Conservation (phyloP, 37 sponge, comb jelly and placozoan species). For the Geodia barretti region DNA sequence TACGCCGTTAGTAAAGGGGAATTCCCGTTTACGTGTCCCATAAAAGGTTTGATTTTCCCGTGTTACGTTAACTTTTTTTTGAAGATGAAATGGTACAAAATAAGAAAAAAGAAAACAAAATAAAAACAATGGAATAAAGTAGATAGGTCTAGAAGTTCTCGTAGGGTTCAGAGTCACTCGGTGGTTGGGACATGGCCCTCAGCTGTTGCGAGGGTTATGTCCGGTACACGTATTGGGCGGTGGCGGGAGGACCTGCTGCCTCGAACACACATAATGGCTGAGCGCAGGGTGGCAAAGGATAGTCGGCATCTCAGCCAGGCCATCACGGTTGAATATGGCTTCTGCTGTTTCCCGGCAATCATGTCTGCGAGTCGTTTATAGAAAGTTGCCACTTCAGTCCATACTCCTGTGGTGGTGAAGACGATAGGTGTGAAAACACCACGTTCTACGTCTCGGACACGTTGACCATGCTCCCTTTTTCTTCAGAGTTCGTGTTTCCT, state of each 20-base stretch:
- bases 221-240: background rate
- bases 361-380: conserved; percentile 8
- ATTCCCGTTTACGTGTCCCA: too few species aligned
- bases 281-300: background rate
- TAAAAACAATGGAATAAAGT: too few species aligned
- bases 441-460: conserved; percentile 19
- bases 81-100: background rate
- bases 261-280: conserved; percentile 9
- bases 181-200: conserved; percentile 11
- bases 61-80: too few species aligned
- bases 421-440: conserved; percentile 31
- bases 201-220: conserved; percentile 4
- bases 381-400: conserved; percentile 17
- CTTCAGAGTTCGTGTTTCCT: background rate
- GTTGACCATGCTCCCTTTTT: conserved; percentile 9
- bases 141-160: too few species aligned
- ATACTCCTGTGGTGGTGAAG: conserved; percentile 6
- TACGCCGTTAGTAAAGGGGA: too few species aligned
- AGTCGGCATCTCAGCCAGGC: conserved; percentile 2
- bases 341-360: conserved; percentile 2
- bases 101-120: too few species aligned
- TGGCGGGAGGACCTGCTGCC: background rate
- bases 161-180: background rate
- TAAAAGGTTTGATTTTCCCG: too few species aligned
- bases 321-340: background rate